phyloP scores from a whole-genome alignment of 2,888 invertebrate genomes.

The Sialis lutaria region DNA sequence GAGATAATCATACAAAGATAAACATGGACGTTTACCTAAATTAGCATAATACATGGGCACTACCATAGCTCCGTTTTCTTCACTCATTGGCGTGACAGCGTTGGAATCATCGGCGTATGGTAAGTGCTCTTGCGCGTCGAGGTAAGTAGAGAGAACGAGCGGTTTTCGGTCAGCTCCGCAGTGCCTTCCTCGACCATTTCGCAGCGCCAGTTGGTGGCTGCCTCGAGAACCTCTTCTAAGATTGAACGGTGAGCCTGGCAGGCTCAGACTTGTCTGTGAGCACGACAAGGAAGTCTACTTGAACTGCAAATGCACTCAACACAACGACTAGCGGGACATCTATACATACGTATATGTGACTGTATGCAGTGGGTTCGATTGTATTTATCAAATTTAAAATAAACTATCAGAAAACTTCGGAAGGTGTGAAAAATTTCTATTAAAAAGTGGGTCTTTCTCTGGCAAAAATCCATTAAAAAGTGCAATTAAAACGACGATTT shows the following conservation, averaged over 20 bases:
- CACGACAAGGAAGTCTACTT: conserved; percentile 5
- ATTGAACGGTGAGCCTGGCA: conserved; percentile 94
- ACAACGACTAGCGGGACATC: not conserved
- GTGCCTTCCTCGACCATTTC: conserved; percentile 64
- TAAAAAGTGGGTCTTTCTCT: no score
- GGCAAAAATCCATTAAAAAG: no score
- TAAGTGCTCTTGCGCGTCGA: conserved; percentile 86
- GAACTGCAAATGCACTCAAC: conserved; percentile 4
- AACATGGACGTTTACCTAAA: conserved; percentile 35
- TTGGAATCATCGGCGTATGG: conserved; percentile 96
- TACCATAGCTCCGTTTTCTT: conserved; percentile 90
- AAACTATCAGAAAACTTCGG: no score
- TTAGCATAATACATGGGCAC: conserved; percentile 81
- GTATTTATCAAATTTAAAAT: no score
- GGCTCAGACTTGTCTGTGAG: conserved; percentile 81
- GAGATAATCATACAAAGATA: no score
- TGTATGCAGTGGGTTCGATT: no score
- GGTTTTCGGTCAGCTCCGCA: conserved; percentile 81
- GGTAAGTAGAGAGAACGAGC: conserved; percentile 81
- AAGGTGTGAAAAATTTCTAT: no score
- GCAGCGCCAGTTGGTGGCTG: conserved; percentile 81
- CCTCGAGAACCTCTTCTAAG: conserved; percentile 77
- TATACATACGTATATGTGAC: no score
- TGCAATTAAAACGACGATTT: no score
- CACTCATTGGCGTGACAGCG: conserved; percentile 94